Evolutionary conservation across 2,888 invertebrate species (phyloP), one percentile per base, ranked within the genome.

Genomic region (Baronia brevicornis): DNA sequence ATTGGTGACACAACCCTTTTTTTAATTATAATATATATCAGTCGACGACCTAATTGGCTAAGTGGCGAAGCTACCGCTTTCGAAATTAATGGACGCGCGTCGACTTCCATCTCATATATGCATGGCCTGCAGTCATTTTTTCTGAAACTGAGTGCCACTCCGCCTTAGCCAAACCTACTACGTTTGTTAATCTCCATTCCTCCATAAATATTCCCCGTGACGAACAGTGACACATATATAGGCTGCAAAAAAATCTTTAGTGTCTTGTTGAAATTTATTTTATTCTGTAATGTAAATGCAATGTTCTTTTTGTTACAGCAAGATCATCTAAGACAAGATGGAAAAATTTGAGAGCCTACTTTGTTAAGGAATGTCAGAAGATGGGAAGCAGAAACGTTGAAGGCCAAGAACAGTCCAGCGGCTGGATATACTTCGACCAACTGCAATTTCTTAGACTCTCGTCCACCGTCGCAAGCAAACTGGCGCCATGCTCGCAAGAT

Each of bases 291-390:
- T 8, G 3, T 19, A 28, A 7, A 25, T 9, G 2, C 3, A n/a
- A n/a, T n/a, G n/a, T n/a, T n/a, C n/a, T n/a, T n/a, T 33, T 25
- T 34, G 9, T 29, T 34, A 12, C 29, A 34, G 34, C 25, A n/a
- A 29, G 11, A 29, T 15, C 25, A 9, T 12, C 25, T 4, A 50
- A 46, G 35, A 40, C 44, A 20, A 44, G 46, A 44, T 51, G 51
- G 48, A 51, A 51, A 38, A 51, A 50, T 25, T 28, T 50, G 21
- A 36, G 51, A 34, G 44, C 48, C n/a, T 48, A 48, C 30, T 50
- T 41, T 36, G 40, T 47, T 10, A 46, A 48, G 36, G 45, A 44
- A 36, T 43, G 41, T 19, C 33, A 38, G 17, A 48, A 46, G 28
- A 31, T 46, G 11, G 36, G 43, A 6, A 41, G 29, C 12, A 39